Base-by-base conservation (phyloP, 2,888 invertebrate species). In the Lamellibrachia columna region DNA sequence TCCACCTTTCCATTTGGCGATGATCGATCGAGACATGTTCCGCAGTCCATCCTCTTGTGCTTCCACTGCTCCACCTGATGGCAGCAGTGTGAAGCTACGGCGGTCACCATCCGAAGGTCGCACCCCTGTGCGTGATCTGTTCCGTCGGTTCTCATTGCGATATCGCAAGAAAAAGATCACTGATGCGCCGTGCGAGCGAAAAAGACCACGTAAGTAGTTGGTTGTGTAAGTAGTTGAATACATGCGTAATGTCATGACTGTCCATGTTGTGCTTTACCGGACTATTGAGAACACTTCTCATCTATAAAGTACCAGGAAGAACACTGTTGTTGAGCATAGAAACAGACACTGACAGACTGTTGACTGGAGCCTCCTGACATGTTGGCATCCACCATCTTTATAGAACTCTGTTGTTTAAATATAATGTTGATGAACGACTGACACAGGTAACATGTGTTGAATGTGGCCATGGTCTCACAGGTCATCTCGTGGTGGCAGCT, bases 71-170 rank as follows among this genome's bases (percentile, higher is more conserved):
- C 75, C 75, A 75, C 75, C 75, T 75, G 75, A n/a, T 75, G 75
- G 75, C 3, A 75, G 75, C 75, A 75, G 22, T 22, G 75, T 75
- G 22, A 75, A 75, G 22, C 22, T 75, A 75, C 75, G 75, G n/a
- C 15, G 75, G 75, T 75, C 75, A 22, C 22, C 75, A 4, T 75
- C 75, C 1, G 15, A 75, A 75, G 75, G 75, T 75, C 91, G n/a
- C 52, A 92, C 93, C 52, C 92, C 91, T 9, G 92, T 94, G 94
- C 95, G 92, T 91, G 92, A 93, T 90, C 90, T 91, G 58, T 92
- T 93, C 15, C 90, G 92, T 15, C 60, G 92, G 53, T 92, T 94
- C 53, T 93, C 93, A 28, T 75, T 92, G 91, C 92, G 93, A 11
- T 93, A 93, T 90, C 90, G 93, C 90, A 92, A 91, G 90, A 93